Conservation (phyloP, 2,113 vertebrate genomes). For the Salvelinus sp. region DNA sequence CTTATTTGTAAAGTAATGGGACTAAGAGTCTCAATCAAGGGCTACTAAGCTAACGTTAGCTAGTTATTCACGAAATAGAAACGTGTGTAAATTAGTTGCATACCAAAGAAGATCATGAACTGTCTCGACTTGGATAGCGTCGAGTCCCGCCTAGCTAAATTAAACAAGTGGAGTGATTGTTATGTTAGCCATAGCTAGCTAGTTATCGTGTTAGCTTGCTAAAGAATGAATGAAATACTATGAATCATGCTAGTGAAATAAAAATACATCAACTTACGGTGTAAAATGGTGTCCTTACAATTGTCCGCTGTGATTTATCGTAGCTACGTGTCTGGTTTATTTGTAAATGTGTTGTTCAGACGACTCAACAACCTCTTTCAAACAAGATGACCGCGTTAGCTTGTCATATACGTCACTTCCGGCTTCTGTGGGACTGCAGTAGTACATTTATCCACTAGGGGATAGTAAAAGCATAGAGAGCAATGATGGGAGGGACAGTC, state of each 20-base stretch:
- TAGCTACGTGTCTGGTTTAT: neutral
- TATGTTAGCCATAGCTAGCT: neutral
- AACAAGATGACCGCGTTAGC: neutral
- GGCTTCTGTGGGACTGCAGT: neutral
- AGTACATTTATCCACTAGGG: neutral
- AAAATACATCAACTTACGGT: neutral
- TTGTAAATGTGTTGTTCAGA: neutral
- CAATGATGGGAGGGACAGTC: too few relatives aligned
- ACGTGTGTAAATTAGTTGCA: too few relatives aligned
- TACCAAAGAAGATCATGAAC: too few relatives aligned
- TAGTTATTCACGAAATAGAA: too few relatives aligned
- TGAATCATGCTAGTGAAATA: neutral
- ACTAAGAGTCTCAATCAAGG: too few relatives aligned
- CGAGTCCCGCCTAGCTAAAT: too few relatives aligned
- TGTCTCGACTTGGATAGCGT: too few relatives aligned
- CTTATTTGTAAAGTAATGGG: too few relatives aligned
- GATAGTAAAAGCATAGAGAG: neutral
- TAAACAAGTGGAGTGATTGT: neutral
- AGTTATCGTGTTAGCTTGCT: neutral
- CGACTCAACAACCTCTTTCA: neutral
- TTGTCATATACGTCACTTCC: conserved; percentile 48
- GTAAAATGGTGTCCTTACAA: neutral
- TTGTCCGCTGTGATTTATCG: neutral
- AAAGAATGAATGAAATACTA: neutral
- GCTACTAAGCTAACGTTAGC: too few relatives aligned